Evolutionary conservation across 64 coral and sea anemone genomes (phyloP).

Genomic region (Porites lutea): DNA sequence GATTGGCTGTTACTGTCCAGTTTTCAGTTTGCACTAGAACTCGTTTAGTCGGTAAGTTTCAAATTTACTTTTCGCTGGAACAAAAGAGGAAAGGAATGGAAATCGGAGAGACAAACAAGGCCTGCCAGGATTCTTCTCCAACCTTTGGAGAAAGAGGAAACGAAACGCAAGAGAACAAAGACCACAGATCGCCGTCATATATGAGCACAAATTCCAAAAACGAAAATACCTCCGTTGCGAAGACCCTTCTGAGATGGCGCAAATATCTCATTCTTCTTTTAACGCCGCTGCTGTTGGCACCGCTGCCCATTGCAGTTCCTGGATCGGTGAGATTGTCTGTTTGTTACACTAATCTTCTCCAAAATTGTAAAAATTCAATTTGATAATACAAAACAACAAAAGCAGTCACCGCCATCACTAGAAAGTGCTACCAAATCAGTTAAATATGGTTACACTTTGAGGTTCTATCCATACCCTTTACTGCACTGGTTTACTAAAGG

Average conservation of each 20-base stretch:
- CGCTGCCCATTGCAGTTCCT: slow-evolving; percentile 73
- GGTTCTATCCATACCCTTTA: too few relatives aligned
- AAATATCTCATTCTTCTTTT: slow-evolving; percentile 72
- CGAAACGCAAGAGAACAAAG: not conserved
- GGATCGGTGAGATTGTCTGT: slow-evolving; percentile 57
- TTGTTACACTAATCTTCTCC: not conserved
- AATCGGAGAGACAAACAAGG: not conserved
- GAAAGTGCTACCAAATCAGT: too few relatives aligned
- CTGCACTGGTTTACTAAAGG: too few relatives aligned
- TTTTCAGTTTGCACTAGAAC: not conserved
- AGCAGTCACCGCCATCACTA: too few relatives aligned
- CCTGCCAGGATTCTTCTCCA: not conserved
- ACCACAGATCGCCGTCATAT: not conserved
- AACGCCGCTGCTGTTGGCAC: slow-evolving; percentile 58
- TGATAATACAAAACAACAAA: too few relatives aligned
- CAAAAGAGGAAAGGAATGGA: slow-evolving; percentile 1
- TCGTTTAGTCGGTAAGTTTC: not conserved
- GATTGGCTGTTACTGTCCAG: not conserved
- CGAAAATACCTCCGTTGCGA: slow-evolving; percentile 27
- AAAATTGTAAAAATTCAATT: too few relatives aligned
- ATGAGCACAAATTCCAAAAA: not conserved
- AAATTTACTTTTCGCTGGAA: not conserved
- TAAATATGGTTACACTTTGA: too few relatives aligned
- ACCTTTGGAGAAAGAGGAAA: not conserved
- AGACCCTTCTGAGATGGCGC: slow-evolving; percentile 66